A percentile compares a stretch with the other conserved stretches of the same genome.
Conservation (phyloP, 2,797 vertebrate species). For the Catharus ustulatus region DNA sequence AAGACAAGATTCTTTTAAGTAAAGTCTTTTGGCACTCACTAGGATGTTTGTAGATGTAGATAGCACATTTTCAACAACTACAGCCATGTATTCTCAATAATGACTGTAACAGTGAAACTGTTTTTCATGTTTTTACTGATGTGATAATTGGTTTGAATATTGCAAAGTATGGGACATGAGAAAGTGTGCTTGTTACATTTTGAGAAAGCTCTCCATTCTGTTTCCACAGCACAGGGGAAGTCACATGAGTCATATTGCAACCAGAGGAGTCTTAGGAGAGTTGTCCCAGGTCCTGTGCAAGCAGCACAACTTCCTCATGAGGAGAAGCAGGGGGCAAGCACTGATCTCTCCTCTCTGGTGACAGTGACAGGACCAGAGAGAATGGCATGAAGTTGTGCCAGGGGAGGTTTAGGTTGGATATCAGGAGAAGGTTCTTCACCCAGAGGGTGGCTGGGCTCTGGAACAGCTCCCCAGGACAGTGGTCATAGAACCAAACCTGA, state of each 20-base stretch:
- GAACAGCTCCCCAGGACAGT: neutral
- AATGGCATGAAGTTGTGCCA: neutral
- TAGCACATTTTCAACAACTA: conserved; percentile 44
- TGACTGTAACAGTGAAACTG: conserved; percentile 42
- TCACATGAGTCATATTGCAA: neutral
- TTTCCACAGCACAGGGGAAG: conserved; percentile 10
- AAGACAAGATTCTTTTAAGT: neutral
- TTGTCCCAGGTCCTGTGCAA: neutral
- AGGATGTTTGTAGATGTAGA: neutral
- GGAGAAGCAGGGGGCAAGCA: neutral
- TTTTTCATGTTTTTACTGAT: conserved; percentile 40
- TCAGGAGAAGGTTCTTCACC: neutral
- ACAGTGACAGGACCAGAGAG: accelerated
- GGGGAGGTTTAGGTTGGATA: neutral
- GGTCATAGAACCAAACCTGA: neutral
- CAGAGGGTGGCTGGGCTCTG: neutral
- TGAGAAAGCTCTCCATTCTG: conserved; percentile 11
- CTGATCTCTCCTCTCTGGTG: neutral
- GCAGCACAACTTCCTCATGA: neutral
- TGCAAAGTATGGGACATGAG: neutral
- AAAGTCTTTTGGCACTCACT: neutral
- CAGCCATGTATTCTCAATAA: conserved; percentile 13
- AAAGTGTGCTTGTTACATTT: neutral
- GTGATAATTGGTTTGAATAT: conserved; percentile 51
- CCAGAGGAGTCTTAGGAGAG: neutral